These are phyloP conservation scores for Aplysina aerophoba DNA, from an alignment of 37 sponge, comb jelly and placozoan species.

Conservation along the genomic window DNA sequence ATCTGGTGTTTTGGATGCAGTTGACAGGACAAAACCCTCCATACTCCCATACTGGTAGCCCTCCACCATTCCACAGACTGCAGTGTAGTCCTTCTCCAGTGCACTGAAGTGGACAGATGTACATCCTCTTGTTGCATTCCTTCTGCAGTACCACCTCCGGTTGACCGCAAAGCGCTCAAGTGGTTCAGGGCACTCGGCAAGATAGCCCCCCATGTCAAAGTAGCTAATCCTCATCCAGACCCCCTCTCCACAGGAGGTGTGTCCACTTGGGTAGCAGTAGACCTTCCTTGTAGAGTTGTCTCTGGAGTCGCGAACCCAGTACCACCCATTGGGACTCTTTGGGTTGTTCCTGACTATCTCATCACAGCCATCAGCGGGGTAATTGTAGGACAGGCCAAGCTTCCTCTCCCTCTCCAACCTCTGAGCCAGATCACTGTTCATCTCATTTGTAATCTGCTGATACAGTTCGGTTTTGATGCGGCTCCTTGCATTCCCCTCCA, in stretches of 20 bases:
- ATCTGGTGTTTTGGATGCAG: no score
- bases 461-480: constrained; percentile 34
- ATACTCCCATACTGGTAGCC: no score
- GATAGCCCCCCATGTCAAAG: neutral
- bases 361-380: constrained; percentile 17
- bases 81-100: no score
- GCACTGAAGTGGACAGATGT: no score
- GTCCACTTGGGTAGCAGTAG: constrained; percentile 25
- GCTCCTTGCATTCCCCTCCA: neutral
- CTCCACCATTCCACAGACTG: no score
- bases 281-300: neutral
- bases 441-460: neutral
- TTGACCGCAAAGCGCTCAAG: no score
- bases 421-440: neutral
- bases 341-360: constrained; percentile 17
- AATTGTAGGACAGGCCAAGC: neutral
- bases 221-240: constrained; percentile 32
- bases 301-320: neutral
- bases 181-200: no score
- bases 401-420: neutral
- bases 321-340: neutral
- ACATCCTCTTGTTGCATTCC: no score
- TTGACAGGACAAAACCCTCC: no score
- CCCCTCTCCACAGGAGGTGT: constrained; percentile 31
- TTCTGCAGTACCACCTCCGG: no score